Evolutionary conservation across 2,888 invertebrate species (phyloP), one percentile per base, ranked within the genome.

Genomic region (Habroteleia sp.): DNA sequence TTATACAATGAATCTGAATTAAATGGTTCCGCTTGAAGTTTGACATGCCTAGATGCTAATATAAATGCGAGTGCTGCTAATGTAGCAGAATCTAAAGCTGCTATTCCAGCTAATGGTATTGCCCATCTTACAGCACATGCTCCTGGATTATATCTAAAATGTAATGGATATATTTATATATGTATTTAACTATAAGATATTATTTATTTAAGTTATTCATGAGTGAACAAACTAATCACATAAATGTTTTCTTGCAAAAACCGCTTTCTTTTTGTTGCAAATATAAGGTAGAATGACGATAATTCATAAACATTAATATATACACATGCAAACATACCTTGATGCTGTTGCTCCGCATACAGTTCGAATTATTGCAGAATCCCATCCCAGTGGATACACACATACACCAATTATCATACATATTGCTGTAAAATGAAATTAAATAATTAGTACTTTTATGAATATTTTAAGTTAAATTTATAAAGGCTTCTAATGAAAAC

Each of bases 81-180:
- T 72, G 97, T 96, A 50, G 94, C 90, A 52, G 96, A 96, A 88
- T 97, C 97, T 79, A 95, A 89, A 58, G 96, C 94, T 0, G 95
- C 97, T 74, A 98, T 96, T 71, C 96, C 94, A 3, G 97, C 97
- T 81, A 98, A 91, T 6, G 97, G 93, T 89, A 96, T 97, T 2
- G 97, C 97, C 97, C 97, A 97, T 83, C 96, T 92, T 56, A 98
- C 92, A 75, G 94, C 94, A 87, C 98, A 98, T 14, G 94, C 93
- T 27, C 97, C 98, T 84, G 93, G 86, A 83, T 90, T 88, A 83
- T 89, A 91, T 63, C 88, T 87, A 10, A 29, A 29, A 6, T 25
- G 7, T 25, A 5, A 37, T 8, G 17, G 6, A n/a, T 29, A 20
- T 20, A 20, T 3, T 20, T 20, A 20, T 20, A 20, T 20, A 20